Base-by-base conservation (phyloP, 2,113 vertebrate species). In the Panthera leo region DNA sequence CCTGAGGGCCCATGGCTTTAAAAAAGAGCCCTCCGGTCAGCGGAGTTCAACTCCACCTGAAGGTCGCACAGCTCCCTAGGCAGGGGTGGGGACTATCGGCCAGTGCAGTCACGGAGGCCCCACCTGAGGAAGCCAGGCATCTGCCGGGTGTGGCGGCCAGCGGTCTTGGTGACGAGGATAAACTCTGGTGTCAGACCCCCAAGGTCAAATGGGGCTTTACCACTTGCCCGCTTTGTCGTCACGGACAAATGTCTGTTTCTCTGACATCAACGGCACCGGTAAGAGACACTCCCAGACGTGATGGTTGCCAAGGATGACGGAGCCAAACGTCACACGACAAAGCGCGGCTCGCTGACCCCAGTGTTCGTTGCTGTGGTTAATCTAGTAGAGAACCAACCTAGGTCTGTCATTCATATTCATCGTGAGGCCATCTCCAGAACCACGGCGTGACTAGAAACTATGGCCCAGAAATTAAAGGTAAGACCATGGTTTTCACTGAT, bases 51-150 rank as follows among this genome's bases (percentile, higher is more conserved):
- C 36, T 1, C 29, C 83, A 48, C 23, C 25, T 3, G 13, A 45
- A 48, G 73, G 36, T 23, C 21, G 19, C n/a, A 58, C 11, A 27
- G 67, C 21, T 16, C 36, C n/a, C 19, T 5, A 14, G 18, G 21
- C 42, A 18, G 27, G 36, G 19, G 18, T 45, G 79, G 7, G 27
- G 55, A 7, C 15, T 5, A 1, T 18, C 1, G 31, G 68, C 53
- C 5, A 5, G 0, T 8, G 29, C 29, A 2, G 36, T 1, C 58
- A 4, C 1, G 1, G 48, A 25, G 2, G 5, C 34, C 31, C 23
- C 18, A 11, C 36, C 4, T 4, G 10, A 4, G 16, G 16, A 36
- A 45, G 36, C 7, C 3, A 15, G 42, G 5, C 34, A 15, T 18
- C 2, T 39, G 9, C 67, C 8, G 3, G 34, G 18, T 4, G 4